Evolutionary conservation across 2,888 invertebrate species (phyloP).

Genomic region (Tanytarsus gracilentus): DNA sequence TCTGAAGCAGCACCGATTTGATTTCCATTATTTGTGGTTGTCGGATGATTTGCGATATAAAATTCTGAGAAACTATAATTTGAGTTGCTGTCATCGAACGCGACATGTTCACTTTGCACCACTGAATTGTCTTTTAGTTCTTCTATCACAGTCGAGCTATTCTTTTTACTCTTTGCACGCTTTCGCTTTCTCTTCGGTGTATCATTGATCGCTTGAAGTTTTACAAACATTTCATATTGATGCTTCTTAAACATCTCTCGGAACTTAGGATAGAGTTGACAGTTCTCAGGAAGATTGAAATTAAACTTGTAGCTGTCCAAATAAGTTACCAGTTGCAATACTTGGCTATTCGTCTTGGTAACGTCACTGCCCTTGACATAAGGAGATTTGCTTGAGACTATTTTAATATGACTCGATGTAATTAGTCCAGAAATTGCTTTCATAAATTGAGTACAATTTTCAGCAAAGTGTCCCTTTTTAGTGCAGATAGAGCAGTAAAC

Average conservation of each 20-base stretch:
- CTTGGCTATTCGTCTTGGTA: too few relatives aligned
- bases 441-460: constrained; percentile 37
- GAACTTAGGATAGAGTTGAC: constrained; percentile 14
- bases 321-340: neutral
- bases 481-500: constrained; percentile 52
- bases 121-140: too few relatives aligned
- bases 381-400: too few relatives aligned
- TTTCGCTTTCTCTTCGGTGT: too few relatives aligned
- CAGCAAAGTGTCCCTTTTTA: constrained; percentile 46
- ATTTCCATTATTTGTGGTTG: neutral
- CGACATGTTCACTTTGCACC: neutral
- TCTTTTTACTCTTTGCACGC: too few relatives aligned
- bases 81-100: constrained; percentile 39
- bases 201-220: too few relatives aligned
- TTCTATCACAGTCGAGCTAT: too few relatives aligned
- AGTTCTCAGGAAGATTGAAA: constrained; percentile 2
- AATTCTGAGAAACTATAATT: constrained; percentile 43
- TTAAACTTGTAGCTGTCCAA: constrained; percentile 4
- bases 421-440: constrained; percentile 25
- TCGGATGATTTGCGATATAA: constrained; percentile 31
- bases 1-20: neutral
- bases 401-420: constrained; percentile 30
- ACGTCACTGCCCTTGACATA: too few relatives aligned
- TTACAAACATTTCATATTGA: too few relatives aligned
- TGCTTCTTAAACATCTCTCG: too few relatives aligned